These are phyloP conservation scores for Paraescarpia echinospica DNA, from an alignment of 1,140 invertebrate species.

Conservation along the genomic window DNA sequence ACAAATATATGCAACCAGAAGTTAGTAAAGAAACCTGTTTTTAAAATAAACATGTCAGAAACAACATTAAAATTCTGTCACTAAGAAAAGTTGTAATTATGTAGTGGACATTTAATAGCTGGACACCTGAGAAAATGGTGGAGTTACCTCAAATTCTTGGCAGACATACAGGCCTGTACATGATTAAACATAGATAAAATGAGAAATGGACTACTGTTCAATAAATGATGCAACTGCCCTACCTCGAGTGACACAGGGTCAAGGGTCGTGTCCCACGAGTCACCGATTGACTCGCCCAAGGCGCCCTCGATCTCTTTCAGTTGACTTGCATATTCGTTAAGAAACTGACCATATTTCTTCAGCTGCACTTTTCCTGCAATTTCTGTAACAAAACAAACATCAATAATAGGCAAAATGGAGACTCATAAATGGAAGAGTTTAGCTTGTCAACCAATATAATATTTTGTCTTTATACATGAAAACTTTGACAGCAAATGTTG, in stretches of 20 bases:
- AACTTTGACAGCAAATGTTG: not conserved
- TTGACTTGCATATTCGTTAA: slow-evolving; percentile 67
- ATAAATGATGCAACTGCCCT: slow-evolving; percentile 24
- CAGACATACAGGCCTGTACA: not conserved
- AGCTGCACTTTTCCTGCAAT: slow-evolving; percentile 68
- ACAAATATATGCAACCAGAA: too few relatives aligned
- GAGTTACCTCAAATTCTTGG: not conserved
- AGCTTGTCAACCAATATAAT: not conserved
- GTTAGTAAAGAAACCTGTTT: too few relatives aligned
- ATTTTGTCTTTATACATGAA: not conserved
- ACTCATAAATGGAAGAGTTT: not conserved
- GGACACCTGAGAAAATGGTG: not conserved
- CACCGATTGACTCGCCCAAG: slow-evolving; percentile 58
- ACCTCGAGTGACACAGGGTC: slow-evolving; percentile 68
- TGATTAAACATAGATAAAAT: not conserved
- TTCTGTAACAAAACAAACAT: slow-evolving; percentile 48
- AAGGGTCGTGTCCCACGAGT: slow-evolving; percentile 62
- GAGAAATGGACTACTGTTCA: not conserved
- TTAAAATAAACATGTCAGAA: too few relatives aligned
- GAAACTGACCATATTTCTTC: slow-evolving; percentile 72
- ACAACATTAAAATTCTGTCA: too few relatives aligned
- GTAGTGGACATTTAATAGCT: too few relatives aligned
- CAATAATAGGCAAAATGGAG: not conserved
- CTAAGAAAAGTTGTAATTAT: too few relatives aligned
- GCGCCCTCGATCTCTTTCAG: slow-evolving; percentile 61